Base-by-base conservation (phyloP, 1,140 invertebrate genomes). In the Temnothorax longispinosus region DNA sequence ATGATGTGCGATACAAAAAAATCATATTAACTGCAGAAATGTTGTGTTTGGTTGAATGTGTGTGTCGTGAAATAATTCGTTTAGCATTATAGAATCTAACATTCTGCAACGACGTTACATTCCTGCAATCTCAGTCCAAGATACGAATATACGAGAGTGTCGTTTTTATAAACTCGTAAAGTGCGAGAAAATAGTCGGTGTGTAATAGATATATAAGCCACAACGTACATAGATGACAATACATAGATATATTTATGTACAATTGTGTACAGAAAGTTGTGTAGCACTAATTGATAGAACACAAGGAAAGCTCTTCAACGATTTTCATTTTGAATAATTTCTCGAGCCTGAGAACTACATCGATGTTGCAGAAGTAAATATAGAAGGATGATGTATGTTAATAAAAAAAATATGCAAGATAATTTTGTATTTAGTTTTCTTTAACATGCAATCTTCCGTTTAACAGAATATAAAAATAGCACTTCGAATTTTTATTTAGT, bases 241-340 rank as follows among this genome's bases (percentile, higher is more conserved):
- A 74, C 21, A 62, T 85, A 75, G 67, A 78, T 77, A 90, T 84
- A 87, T 76, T 87, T 67, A 75, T 87, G 72, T 90, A 90, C 65
- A 87, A 67, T 87, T 89, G 71, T 65, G 85, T 90, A 87, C 52
- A 90, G 27, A 89, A 69, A 76, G 58, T 54, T 54, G 86, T 54
- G 86, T 72, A 85, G 60, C 67, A 47, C 47, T 87, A 78, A 87
- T 76, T 84, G 0, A 50, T 35, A 56, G 62, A 89, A 50, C 76
- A 58, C 76, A 64, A 72, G 44, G 56, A n/a, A 41, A 81, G 67
- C 3, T 35, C 27, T 32, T 38, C 13, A 89, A 82, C 56, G 52
- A 82, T 54, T 82, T 90, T 82, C 65, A 54, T 86, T 72, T 81
- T 50, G 71, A 50, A 54, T 47, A 38, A 38, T 58, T 60, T 75